Evolutionary conservation across 2,113 vertebrate genomes (phyloP).

Genomic region (Shinisaurus crocodilurus): DNA sequence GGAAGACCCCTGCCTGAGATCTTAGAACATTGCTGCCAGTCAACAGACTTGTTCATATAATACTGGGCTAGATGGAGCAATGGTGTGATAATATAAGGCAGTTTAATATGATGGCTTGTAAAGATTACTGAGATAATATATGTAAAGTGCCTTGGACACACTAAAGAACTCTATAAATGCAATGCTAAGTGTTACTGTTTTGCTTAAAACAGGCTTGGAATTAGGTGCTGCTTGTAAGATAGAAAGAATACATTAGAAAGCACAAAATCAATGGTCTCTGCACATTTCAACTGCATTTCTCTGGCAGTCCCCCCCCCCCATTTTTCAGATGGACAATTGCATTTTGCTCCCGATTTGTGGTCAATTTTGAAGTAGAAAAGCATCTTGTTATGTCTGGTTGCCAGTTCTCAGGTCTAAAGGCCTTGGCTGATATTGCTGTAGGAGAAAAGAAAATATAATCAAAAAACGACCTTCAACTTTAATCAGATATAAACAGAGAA

Average conservation of each 20-base stretch:
- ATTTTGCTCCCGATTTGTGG: conserved; percentile 59
- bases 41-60: not conserved
- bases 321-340: conserved; percentile 48
- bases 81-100: not conserved
- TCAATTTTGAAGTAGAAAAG: conserved; percentile 70
- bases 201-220: conserved; percentile 55
- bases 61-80: not conserved
- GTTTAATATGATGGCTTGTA: not conserved
- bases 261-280: conserved; percentile 46
- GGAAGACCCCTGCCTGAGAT: not conserved
- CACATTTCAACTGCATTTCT: not conserved
- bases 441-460: conserved; percentile 76
- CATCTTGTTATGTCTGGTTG: conserved; percentile 63
- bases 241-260: conserved; percentile 45
- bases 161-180: not conserved
- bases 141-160: not conserved
- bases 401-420: conserved; percentile 68
- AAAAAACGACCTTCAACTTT: conserved; percentile 77
- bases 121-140: not conserved
- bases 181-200: not conserved
- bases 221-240: conserved; percentile 38
- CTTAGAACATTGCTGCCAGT: not conserved
- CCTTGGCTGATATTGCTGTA: conserved; percentile 68
- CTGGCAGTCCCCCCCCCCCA: conserved; percentile 25
- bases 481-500: conserved; percentile 78